Base-by-base conservation (phyloP, 2,113 vertebrate species). In the Galeopterus variegatus region DNA sequence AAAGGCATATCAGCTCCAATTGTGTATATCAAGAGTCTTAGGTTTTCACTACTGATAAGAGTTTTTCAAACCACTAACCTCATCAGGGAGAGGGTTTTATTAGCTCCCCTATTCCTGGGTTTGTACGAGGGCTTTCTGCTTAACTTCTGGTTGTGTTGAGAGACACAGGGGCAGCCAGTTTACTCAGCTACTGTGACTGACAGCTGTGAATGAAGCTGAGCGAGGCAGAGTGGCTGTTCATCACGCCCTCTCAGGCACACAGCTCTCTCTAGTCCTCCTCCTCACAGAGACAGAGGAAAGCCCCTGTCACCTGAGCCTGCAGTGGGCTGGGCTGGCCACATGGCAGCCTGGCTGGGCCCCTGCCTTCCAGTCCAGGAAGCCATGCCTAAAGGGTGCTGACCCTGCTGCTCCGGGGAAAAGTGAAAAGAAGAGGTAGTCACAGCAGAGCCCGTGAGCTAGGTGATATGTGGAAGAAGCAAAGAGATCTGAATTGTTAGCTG, bases 1-100 rank as follows among this genome's bases (percentile, higher is more conserved):
- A 96, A 83, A 45, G 69, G 73, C 56, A 62, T 97, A 52, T 33
- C 0, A 0, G 67, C 88, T 88, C 64, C 60, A 96, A 82, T 62
- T 97, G 93, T 85, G 86, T 93, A 75, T 62, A 31, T 95, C 85
- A 94, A 95, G 12, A 28, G 65, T 83, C 85, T 45, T 33, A 64
- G 76, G 81, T 96, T 98, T 97, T 93, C 79, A 86, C 81, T 94
- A 94, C 58, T 0, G 33, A 62, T 31, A 67, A 85, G 3, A 19
- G 62, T 6, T 86, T 64, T 36, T 92, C 94, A 98, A 60, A 88
- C 6, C 64, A 31, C 5, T 36, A 90, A 3, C 28, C 5, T 1
- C 76, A 1, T 0, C 70, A 21, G 67, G 77, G 45, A 33, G 3
- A 69, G 8, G 15, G 56, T 92, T 97, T 36, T 60, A 5, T 87